Evolutionary conservation across 1,140 invertebrate genomes (phyloP), one percentile per base, ranked within the genome.

Genomic region (Sinonovacula constricta): DNA sequence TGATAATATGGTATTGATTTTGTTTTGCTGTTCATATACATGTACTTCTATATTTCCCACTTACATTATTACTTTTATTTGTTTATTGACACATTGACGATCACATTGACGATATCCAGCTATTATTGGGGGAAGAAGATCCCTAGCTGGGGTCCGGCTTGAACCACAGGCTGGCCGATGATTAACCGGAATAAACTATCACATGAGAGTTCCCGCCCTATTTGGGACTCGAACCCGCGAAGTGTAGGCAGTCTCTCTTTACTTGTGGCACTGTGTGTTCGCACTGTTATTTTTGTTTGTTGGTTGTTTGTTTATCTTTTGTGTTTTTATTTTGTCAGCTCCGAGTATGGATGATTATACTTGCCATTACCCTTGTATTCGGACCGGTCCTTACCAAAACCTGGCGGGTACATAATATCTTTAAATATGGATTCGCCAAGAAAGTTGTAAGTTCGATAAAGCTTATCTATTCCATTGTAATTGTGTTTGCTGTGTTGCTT

Each of bases 401-500:
- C 3, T 76, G 72, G 72, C 10, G 72, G 2, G 72, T 76, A 15
- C 62, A 76, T 24, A 54, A 33, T 18, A 76, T 76, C 26, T 76
- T 76, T 22, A 66, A 66, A 30, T 76, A 67, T 30, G 72, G 72
- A 1, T 76, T 76, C 24, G 72, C 62, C 31, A 76, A 65, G 30
- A 66, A 67, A 76, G 62, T 76, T 49, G 72, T 76, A 59, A 57
- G 72, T 36, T 31, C 3, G 33, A 12, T 12, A 4, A 62, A 18
- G 10, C 30, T 28, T 62, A 12, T 28, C 14, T 45, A 45, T 45
- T 45, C 18, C 18, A 45, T 18, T 7, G 7, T 18, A 18, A 45
- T 45, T 45, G 39, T 7, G 39, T 10, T 10, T 10, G 7, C 7
- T 10, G 39, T 45, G 7, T 18, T 45, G 7, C 7, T 18, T 10